These are phyloP conservation scores for Gadus macrocephalus DNA, from an alignment of 2,113 vertebrate species.

Conservation along the genomic window DNA sequence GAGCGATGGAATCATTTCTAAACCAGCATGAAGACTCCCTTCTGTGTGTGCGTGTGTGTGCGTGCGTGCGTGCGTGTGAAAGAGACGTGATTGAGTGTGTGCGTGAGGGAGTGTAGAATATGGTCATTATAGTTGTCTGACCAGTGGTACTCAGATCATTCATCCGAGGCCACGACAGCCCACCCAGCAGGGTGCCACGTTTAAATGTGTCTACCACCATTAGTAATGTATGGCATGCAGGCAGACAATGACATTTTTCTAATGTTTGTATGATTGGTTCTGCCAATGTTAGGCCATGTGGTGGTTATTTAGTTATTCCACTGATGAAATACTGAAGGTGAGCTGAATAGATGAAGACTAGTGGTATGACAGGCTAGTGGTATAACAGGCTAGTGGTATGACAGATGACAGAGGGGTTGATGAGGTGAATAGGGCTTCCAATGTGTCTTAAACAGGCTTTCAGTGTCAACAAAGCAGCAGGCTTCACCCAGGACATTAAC, in stretches of 20 bases:
- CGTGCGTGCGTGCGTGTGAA: no score
- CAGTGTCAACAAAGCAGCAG: not conserved
- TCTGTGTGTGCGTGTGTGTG: not conserved
- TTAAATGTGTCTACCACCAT: conserved; percentile 6
- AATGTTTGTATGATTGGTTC: not conserved
- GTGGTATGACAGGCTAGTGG: conserved; percentile 32
- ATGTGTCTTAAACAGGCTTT: not conserved
- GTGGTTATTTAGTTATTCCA: no score
- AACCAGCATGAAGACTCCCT: conserved; percentile 54
- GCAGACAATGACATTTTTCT: no score
- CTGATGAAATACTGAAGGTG: not conserved
- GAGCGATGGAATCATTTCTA: conserved; percentile 58
- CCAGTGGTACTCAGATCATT: conserved; percentile 41
- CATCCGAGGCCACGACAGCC: conserved; percentile 40
- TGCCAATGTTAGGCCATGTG: not conserved
- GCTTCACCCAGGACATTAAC: no score
- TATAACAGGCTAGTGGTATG: conserved; percentile 35
- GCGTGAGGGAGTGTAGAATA: conserved; percentile 14
- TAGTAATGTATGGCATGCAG: not conserved
- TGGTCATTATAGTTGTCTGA: conserved; percentile 37
- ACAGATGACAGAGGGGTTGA: conserved; percentile 47
- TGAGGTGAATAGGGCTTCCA: conserved; percentile 30
- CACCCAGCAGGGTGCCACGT: conserved; percentile 40
- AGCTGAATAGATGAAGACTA: conserved; percentile 41
- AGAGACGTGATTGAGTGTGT: conserved; percentile 17